phyloP scores from a whole-genome alignment of 1,140 invertebrate genomes.

The Meloidogyne chitwoodi region DNA sequence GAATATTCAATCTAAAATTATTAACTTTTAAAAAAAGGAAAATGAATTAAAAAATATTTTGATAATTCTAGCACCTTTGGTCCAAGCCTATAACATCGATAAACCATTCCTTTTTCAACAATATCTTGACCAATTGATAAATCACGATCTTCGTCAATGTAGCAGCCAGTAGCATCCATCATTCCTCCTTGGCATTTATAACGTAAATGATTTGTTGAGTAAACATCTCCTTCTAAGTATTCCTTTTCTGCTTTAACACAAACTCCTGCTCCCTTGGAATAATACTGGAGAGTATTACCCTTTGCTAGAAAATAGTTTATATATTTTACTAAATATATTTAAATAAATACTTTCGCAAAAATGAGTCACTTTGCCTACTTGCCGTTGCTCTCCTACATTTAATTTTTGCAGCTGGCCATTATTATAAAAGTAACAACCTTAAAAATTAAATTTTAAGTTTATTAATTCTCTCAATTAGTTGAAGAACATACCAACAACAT shows the following conservation, averaged over 20 bases:
- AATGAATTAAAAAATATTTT: background rate
- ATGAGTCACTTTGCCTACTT: conserved; percentile 41
- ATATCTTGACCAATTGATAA: conserved; percentile 42
- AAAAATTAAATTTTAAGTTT: background rate
- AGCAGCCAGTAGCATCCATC: conserved; percentile 33
- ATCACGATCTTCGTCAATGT: conserved; percentile 36
- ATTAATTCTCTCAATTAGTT: background rate
- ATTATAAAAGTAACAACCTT: conserved; percentile 35
- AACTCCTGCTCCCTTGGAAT: conserved; percentile 8
- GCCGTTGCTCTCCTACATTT: conserved; percentile 25
- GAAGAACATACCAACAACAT: conserved; percentile 33
- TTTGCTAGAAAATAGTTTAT: conserved; percentile 19
- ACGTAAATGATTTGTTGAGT: conserved; percentile 44
- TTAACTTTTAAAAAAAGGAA: too few relatives aligned
- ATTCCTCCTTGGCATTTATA: conserved; percentile 33
- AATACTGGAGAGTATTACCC: conserved; percentile 34
- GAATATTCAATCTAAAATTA: conserved; percentile 34
- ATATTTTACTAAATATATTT: background rate
- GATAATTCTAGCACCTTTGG: background rate
- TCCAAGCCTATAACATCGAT: conserved; percentile 42
- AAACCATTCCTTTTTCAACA: conserved; percentile 36
- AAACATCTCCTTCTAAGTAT: conserved; percentile 46
- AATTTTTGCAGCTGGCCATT: conserved; percentile 11
- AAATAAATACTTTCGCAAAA: conserved; percentile 36
- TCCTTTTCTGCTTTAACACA: conserved; percentile 42